Evolutionary conservation across 1,140 invertebrate genomes (phyloP).

Genomic region (Drusus annulatus): DNA sequence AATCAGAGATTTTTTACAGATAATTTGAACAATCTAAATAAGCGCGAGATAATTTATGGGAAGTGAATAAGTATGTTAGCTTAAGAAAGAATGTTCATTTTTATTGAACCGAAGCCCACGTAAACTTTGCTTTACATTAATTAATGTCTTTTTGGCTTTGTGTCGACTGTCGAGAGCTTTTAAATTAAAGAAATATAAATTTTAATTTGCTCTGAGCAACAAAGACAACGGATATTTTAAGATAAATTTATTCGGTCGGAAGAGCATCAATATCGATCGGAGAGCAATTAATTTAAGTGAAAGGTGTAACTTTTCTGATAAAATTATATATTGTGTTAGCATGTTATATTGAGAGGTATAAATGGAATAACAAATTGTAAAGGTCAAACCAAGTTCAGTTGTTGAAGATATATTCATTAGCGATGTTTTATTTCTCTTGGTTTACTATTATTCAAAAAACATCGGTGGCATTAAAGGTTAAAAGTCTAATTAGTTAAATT

Average conservation of each 20-base stretch:
- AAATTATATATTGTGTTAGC: not conserved
- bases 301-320: not conserved
- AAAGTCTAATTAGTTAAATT: too few relatives aligned
- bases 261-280: not conserved
- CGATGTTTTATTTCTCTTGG: too few relatives aligned
- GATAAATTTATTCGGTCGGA: not conserved
- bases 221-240: not conserved
- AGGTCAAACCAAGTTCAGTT: too few relatives aligned
- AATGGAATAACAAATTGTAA: too few relatives aligned
- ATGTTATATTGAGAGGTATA: too few relatives aligned
- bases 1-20: not conserved
- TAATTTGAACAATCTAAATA: constrained; percentile 26
- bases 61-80: constrained; percentile 20
- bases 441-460: too few relatives aligned
- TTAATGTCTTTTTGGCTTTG: constrained; percentile 5
- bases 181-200: constrained; percentile 23
- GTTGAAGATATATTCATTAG: too few relatives aligned
- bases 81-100: constrained; percentile 3
- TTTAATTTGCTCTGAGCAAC: not conserved
- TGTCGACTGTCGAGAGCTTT: constrained; percentile 7
- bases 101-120: constrained; percentile 20
- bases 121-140: not conserved
- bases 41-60: constrained; percentile 18
- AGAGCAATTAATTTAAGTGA: not conserved
- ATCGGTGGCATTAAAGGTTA: too few relatives aligned